Evolutionary conservation across 2,113 vertebrate genomes (phyloP).

Genomic region (Chunga burmeisteri): DNA sequence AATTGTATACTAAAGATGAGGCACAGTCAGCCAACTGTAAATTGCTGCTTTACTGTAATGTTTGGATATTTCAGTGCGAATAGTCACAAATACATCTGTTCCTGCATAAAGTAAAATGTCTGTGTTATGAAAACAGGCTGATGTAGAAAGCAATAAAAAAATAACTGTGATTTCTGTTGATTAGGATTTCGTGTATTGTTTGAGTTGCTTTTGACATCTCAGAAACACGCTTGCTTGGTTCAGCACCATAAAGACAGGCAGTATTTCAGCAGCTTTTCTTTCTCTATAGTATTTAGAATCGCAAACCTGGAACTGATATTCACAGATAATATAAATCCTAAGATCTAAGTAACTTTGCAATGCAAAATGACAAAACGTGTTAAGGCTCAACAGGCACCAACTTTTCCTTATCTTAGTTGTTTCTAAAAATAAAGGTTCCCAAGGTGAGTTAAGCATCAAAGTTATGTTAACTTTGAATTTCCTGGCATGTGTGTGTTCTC

Average conservation of each 20-base stretch:
- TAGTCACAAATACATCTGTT: constrained; percentile 79
- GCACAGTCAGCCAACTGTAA: constrained; percentile 72
- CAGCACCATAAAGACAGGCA: neutral
- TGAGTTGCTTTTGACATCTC: constrained; percentile 15
- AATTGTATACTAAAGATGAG: constrained; percentile 74
- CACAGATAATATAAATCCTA: constrained; percentile 32
- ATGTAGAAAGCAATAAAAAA: constrained; percentile 66
- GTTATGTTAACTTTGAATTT: constrained; percentile 23
- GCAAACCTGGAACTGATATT: constrained; percentile 31
- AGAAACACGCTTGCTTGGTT: neutral
- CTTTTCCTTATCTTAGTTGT: constrained; percentile 12
- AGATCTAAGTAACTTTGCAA: constrained; percentile 36
- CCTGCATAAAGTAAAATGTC: constrained; percentile 66
- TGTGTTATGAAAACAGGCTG: constrained; percentile 73
- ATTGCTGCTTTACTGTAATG: constrained; percentile 70
- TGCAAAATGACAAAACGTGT: constrained; percentile 24
- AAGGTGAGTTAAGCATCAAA: constrained; percentile 4
- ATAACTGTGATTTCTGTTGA: constrained; percentile 53
- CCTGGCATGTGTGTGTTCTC: neutral
- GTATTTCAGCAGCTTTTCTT: constrained; percentile 23
- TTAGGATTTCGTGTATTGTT: constrained; percentile 50
- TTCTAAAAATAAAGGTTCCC: constrained; percentile 34
- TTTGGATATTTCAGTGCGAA: constrained; percentile 72
- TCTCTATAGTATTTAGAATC: constrained; percentile 14
- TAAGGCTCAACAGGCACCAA: neutral